Percentiles rank a stretch among this genome's conserved stretches.
These are phyloP conservation scores for Pandemis cinnamomeana DNA, from an alignment of 2,888 invertebrate genomes.

Conservation along the genomic window DNA sequence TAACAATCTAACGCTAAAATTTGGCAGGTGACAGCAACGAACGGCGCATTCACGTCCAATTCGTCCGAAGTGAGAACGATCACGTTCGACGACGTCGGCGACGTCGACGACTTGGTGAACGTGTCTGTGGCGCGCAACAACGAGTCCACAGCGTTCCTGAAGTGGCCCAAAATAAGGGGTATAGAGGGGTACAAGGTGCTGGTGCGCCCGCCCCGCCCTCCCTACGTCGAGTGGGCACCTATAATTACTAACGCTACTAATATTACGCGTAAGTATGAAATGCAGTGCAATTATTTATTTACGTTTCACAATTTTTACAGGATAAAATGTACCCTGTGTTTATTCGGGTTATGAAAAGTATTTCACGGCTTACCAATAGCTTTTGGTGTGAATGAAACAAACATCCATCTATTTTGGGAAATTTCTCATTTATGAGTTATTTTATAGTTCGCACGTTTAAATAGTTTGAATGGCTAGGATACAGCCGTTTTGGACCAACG, in stretches of 20 bases:
- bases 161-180: constrained; percentile 85
- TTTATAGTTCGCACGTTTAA: no score
- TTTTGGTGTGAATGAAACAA: no score
- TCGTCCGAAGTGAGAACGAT: constrained; percentile 85
- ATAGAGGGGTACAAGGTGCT: constrained; percentile 86
- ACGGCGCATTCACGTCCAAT: constrained; percentile 85
- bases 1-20: not conserved
- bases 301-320: no score
- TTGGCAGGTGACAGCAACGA: constrained; percentile 87
- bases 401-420: no score
- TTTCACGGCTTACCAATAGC: no score
- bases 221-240: constrained; percentile 82
- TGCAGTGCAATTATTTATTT: not conserved
- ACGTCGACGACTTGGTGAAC: constrained; percentile 85
- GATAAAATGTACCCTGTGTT: no score
- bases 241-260: constrained; percentile 72
- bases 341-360: no score
- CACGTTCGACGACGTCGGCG: constrained; percentile 86
- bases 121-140: constrained; percentile 79
- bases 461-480: no score
- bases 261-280: constrained; percentile 73
- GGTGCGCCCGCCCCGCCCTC: constrained; percentile 71
- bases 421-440: no score
- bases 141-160: constrained; percentile 81
- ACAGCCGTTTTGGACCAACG: no score